Base-by-base conservation (phyloP, 1,140 invertebrate genomes). In the Eciton burchellii region DNA sequence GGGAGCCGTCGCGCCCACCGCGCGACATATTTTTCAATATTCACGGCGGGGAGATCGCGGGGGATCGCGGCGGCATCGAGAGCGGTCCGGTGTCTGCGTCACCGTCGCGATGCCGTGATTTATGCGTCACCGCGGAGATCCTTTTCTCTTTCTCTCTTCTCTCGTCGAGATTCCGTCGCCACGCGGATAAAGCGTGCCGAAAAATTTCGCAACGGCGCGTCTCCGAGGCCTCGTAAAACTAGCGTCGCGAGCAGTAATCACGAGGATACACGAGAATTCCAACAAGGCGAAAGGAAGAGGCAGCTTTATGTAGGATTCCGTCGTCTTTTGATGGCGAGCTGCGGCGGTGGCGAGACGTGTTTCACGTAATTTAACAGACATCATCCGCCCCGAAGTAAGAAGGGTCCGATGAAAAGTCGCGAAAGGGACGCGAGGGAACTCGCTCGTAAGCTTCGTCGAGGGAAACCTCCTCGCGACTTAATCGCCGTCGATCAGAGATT, bases 11-110 rank as follows among this genome's bases (percentile, higher is more conserved):
- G 52, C 49, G 35, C 35, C 35, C 16, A 0, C 29, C 6, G 43
- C 35, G 45, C 41, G 16, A 65, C 76, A 82, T 73, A 82, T 86
- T 86, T 86, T 82, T 76, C 83, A 82, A 82, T 86, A 84, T 82
- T 70, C 52, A 24, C 24, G n/a, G n/a, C n/a, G n/a, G n/a, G 24
- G 24, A 84, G 6, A 81, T 73, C 74, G 26, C 63, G 41, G 26
- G 35, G 35, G 2, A 35, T 35, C n/a, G 60, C 57, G 49, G 21
- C 29, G 60, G 14, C 19, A 70, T 79, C 41, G 63, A 56, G 21
- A 76, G 29, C 14, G 12, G n/a, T 16, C 8, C 8, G 19, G 43
- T 43, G 54, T 43, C 12, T 24, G 29, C 26, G 59, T 62, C 59
- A 60, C 9, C 35, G 29, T 43, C 6, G 11, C 24, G 16, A 60